Evolutionary conservation across 2,113 vertebrate genomes (phyloP).

Genomic region (Dicentrarchus labrax): DNA sequence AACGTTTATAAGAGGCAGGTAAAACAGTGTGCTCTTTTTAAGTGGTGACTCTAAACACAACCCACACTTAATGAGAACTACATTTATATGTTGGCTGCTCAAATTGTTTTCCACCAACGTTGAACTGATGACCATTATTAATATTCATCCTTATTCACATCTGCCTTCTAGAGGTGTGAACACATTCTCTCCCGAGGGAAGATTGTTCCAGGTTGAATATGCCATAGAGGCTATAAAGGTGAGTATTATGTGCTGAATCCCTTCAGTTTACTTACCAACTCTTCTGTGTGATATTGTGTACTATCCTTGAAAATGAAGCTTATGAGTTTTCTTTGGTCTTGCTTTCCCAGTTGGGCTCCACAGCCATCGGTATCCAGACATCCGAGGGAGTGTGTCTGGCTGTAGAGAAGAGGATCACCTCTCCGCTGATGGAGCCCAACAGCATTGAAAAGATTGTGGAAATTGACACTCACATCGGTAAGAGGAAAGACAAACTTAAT

Average conservation of each 20-base stretch:
- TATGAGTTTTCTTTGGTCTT: conserved; percentile 6
- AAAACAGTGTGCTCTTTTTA: background rate
- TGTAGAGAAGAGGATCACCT: conserved; percentile 98
- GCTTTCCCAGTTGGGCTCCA: conserved; percentile 92
- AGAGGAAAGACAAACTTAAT: conserved; percentile 24
- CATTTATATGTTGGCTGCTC: background rate
- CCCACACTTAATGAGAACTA: background rate
- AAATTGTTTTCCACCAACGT: background rate
- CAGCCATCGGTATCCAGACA: conserved; percentile 98
- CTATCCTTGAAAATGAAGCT: background rate
- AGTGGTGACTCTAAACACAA: background rate
- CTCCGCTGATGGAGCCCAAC: conserved; percentile 97
- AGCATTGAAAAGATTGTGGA: conserved; percentile 99
- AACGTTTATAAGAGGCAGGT: too few species aligned
- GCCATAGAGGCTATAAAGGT: conserved; percentile 99
- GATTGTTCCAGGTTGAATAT: conserved; percentile 99
- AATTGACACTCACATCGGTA: conserved; percentile 97
- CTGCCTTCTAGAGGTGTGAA: conserved; percentile 92
- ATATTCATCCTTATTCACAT: background rate
- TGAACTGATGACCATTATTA: background rate
- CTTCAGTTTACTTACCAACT: background rate
- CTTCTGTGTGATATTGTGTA: background rate
- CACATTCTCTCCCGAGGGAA: conserved; percentile 98
- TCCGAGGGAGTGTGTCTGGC: conserved; percentile 96
- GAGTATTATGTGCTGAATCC: conserved; percentile 35